Evolutionary conservation across 2,113 vertebrate species (phyloP).

Genomic region (Coreoperca whiteheadi): DNA sequence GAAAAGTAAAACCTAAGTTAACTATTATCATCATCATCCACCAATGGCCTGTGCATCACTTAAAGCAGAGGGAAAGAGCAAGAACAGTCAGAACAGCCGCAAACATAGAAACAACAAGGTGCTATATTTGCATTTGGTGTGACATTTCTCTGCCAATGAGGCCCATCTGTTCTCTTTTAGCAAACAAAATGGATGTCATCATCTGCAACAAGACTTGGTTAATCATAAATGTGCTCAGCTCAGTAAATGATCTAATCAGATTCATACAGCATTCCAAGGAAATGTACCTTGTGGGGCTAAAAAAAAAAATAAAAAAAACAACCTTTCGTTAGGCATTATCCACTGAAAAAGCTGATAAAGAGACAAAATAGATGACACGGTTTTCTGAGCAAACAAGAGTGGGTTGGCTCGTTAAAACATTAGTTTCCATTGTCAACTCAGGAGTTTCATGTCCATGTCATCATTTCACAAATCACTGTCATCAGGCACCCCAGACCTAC

Average conservation of each 20-base stretch:
- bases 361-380: background rate
- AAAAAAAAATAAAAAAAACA: too few relatives aligned
- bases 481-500: background rate
- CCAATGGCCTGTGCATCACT: constrained; percentile 31
- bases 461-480: background rate
- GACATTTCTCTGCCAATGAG: constrained; percentile 73
- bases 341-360: background rate
- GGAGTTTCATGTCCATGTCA: background rate
- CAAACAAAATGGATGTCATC: constrained; percentile 62
- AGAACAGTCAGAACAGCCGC: constrained; percentile 72
- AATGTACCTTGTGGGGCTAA: background rate
- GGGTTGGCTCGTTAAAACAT: background rate
- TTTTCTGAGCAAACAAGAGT: background rate
- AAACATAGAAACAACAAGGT: constrained; percentile 75
- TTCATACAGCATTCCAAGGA: background rate
- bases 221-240: constrained; percentile 38
- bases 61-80: constrained; percentile 67
- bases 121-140: constrained; percentile 81
- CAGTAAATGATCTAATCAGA: constrained; percentile 15
- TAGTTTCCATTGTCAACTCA: background rate
- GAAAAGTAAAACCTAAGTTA: background rate
- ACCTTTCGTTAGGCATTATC: background rate
- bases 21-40: constrained; percentile 7
- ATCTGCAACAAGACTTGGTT: constrained; percentile 31
- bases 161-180: constrained; percentile 79